Percentiles rank a stretch among this genome's conserved stretches.
Evolutionary conservation across 2,797 vertebrate genomes (phyloP).

Genomic region (Lutjanus argentimaculatus): DNA sequence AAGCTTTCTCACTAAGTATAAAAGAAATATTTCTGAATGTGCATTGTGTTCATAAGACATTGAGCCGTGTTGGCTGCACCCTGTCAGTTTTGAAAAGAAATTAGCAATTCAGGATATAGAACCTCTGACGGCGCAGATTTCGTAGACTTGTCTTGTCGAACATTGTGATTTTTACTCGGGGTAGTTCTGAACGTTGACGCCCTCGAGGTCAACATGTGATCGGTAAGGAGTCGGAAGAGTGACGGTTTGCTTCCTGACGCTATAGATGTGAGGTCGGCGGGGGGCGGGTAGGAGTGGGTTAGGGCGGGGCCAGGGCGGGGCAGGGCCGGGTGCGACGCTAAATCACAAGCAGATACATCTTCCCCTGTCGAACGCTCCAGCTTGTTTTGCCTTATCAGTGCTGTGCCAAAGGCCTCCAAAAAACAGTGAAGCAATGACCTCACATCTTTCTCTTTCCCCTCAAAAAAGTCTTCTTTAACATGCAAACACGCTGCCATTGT

Average conservation of each 20-base stretch:
- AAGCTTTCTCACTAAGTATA: constrained; percentile 17
- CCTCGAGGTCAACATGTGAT: constrained; percentile 79
- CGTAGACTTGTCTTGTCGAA: constrained; percentile 1
- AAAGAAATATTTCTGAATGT: constrained; percentile 40
- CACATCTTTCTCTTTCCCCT: constrained; percentile 41
- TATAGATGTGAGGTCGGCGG: constrained; percentile 45
- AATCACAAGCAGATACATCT: constrained; percentile 87
- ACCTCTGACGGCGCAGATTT: constrained; percentile 21
- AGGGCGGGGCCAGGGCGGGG: constrained; percentile 56
- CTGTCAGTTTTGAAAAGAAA: constrained; percentile 16
- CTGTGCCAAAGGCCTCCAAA: constrained; percentile 63
- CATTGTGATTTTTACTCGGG: constrained; percentile 28
- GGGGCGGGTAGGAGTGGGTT: constrained; percentile 6
- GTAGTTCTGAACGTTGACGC: constrained; percentile 69
- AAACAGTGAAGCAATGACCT: constrained; percentile 60
- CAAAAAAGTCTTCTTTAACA: constrained; percentile 78
- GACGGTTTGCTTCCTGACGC: constrained; percentile 68
- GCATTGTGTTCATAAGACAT: background rate
- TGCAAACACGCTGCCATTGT: constrained; percentile 82
- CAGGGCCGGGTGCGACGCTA: constrained; percentile 60
- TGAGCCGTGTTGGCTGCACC: constrained; percentile 1
- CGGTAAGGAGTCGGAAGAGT: constrained; percentile 68
- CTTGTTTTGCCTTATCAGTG: constrained; percentile 78
- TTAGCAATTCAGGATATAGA: constrained; percentile 13
- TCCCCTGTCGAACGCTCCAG: constrained; percentile 76